Evolutionary conservation across 2,797 vertebrate species (phyloP).

Genomic region (Rousettus madagascariensis): DNA sequence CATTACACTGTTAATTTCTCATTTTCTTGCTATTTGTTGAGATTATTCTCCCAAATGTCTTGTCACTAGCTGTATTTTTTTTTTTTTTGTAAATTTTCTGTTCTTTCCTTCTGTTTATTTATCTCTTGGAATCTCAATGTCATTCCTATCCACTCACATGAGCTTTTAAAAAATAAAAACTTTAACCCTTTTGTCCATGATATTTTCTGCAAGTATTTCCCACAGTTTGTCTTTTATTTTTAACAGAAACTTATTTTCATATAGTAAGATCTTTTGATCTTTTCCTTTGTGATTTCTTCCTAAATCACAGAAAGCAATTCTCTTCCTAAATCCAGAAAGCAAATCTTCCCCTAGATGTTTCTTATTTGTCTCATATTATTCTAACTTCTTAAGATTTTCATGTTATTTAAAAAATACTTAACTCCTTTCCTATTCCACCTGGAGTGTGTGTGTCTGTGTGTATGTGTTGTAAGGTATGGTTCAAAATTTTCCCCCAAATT

Average conservation of each 20-base stretch:
- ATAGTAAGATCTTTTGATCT: not conserved
- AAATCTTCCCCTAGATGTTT: not conserved
- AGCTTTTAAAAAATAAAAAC: not conserved
- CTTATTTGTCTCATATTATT: constrained; percentile 13
- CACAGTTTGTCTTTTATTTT: not conserved
- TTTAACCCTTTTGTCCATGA: not conserved
- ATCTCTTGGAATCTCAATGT: constrained; percentile 16
- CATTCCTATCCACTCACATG: not conserved
- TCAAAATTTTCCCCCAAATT: not conserved
- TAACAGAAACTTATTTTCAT: constrained; percentile 44
- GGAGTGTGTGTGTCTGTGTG: not conserved
- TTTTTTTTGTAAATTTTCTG: not conserved
- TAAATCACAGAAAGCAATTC: constrained; percentile 4
- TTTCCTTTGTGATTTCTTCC: constrained; percentile 43
- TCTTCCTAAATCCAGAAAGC: not conserved
- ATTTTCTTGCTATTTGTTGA: constrained; percentile 3
- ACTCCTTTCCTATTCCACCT: constrained; percentile 7
- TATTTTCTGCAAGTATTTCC: constrained; percentile 36
- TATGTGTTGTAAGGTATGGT: not conserved
- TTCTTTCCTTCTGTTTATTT: not conserved
- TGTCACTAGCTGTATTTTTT: not conserved
- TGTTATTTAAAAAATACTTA: constrained; percentile 32
- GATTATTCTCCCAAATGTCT: constrained; percentile 11
- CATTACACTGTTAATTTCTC: not conserved
- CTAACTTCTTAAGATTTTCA: constrained; percentile 11